Evolutionary conservation across 2,797 vertebrate genomes (phyloP), one percentile per base, ranked within the genome.

Genomic region (Pitangus sulphuratus): DNA sequence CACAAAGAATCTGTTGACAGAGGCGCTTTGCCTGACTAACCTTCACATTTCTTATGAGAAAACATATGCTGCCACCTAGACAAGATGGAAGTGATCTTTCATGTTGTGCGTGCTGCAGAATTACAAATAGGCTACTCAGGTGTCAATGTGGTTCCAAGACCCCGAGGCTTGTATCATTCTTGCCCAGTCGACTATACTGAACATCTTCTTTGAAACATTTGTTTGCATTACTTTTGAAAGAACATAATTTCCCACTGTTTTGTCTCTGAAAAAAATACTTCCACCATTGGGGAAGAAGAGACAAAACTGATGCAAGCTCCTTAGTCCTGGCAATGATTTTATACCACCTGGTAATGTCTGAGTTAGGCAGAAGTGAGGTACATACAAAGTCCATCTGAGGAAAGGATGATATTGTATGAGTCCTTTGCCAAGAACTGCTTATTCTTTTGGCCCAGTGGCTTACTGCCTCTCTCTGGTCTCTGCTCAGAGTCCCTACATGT

Each of bases 1-100:
- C 93, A 95, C 79, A 93, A 95, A 92, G 74, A 93, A 77, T 92
- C 94, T 95, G 86, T 96, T 97, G 85, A 96, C 93, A 84, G 92
- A 94, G 39, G 47, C 40, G 40, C 24, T 90, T 92, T 96, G 83
- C 88, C 89, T 77, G 88, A 89, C 78, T 92, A 95, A 96, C 75
- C 77, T 96, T 94, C 69, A 72, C n/a, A 87, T 94, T 96, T 91
- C 83, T 94, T 94, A 84, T 84, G 68, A 96, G 68, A 89, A 96
- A 96, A 94, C 85, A 91, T 92, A 91, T 35, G 42, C 74, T 91
- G 74, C 90, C 39, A 87, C 81, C 85, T 90, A 94, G 92, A 85
- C 72, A 91, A 78, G 84, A 93, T 56, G 62, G 85, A 91, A 95
- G 50, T 71, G 53, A 82, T 93, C 80, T 92, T 87, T 31, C 84